phyloP scores from a whole-genome alignment of 1,140 invertebrate genomes.

The Triops longicaudatus region DNA sequence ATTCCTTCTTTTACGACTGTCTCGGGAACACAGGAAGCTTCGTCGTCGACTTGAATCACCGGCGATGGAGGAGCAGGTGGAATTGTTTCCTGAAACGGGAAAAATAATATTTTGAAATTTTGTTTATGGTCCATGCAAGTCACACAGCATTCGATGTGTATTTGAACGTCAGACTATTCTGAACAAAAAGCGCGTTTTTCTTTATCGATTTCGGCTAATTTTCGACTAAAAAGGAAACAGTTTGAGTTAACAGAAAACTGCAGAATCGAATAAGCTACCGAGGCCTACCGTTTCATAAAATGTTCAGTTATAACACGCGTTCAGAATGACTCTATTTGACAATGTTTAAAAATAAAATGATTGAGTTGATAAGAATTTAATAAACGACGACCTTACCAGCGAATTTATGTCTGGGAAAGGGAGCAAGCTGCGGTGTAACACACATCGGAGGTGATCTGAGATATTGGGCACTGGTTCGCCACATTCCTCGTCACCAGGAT shows the following conservation, averaged over 20 bases:
- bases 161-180: too few relatives aligned
- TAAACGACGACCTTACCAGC: neutral
- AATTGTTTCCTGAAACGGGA: neutral
- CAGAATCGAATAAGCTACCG: too few relatives aligned
- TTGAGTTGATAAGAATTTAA: neutral
- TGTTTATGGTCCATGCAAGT: neutral
- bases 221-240: too few relatives aligned
- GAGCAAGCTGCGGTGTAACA: constrained; percentile 19
- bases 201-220: too few relatives aligned
- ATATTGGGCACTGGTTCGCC: constrained; percentile 58
- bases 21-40: neutral
- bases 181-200: too few relatives aligned
- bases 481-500: constrained; percentile 50
- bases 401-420: neutral
- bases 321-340: too few relatives aligned
- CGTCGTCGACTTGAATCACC: neutral
- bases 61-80: neutral
- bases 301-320: too few relatives aligned
- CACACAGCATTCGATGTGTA: too few relatives aligned
- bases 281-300: too few relatives aligned
- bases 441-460: constrained; percentile 18
- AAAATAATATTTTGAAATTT: neutral
- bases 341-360: neutral
- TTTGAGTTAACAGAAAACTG: too few relatives aligned
- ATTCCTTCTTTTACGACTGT: neutral